Evolutionary conservation across 2,797 vertebrate genomes (phyloP), one percentile per base, ranked within the genome.

Genomic region (Coendou prehensilis): DNA sequence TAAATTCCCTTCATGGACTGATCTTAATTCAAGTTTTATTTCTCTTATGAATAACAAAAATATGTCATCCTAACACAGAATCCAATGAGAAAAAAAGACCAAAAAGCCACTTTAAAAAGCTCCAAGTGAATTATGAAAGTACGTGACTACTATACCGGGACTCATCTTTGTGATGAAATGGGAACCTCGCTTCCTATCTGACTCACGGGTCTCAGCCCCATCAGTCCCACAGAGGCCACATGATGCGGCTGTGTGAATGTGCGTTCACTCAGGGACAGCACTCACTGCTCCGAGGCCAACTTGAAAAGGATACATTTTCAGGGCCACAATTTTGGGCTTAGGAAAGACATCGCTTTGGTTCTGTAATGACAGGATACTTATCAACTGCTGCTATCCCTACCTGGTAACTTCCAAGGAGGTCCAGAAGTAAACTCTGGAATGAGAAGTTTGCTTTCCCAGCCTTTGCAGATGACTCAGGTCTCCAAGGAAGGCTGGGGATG

Each of bases 221-320:
- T 63, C 17, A 8, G 33, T 9, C 45, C 22, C 5, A 41, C 1
- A 18, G 47, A 54, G 18, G 14, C 6, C 37, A 6, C 3, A 0
- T 20, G 23, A 28, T 52, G 0, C 0, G 0, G 28, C 4, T 5
- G 0, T 20, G 41, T 67, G 64, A 45, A 2, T 17, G 3, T 2
- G 14, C 10, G 26, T 37, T 33, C 45, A 47, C 82, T 28, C 11
- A 37, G 41, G 78, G 84, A 61, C n/a, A 57, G 11, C 22, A 69
- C 23, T 71, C 4, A 18, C 18, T 17, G 3, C 64, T 88, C 56
- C 47, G 56, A 20, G 13, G 14, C 13, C 33, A n/a, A 11, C 10
- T 61, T 80, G 15, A 15, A 69, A 45, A 78, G 9, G 17, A 4
- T 50, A 3, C 47, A 63, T 82, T 73, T 64, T 67, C 47, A 41